These are phyloP conservation scores for Troides helena DNA, from an alignment of 2,888 invertebrate species.

Conservation along the genomic window DNA sequence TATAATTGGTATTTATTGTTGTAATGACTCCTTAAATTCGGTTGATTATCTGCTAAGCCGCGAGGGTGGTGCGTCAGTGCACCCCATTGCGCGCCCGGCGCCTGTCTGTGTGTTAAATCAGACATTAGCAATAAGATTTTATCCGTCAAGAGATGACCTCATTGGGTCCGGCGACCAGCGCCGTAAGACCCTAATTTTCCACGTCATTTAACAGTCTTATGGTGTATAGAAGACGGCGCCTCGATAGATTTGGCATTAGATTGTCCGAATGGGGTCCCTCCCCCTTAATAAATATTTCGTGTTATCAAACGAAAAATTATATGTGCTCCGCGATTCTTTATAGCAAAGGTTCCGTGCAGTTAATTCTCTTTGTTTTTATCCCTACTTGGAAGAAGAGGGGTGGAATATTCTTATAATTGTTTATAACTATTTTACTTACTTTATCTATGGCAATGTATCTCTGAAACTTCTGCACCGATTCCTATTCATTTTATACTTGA, in stretches of 20 bases:
- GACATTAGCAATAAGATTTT: constrained; percentile 27
- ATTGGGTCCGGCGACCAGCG: constrained; percentile 55
- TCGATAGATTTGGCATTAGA: constrained; percentile 71
- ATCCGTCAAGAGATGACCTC: constrained; percentile 33
- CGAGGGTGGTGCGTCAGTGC: neutral
- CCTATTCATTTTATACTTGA: no score
- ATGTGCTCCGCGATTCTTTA: constrained; percentile 14
- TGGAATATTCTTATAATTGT: no score
- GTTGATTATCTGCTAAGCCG: no score
- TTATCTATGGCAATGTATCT: no score
- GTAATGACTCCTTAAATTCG: no score
- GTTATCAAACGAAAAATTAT: constrained; percentile 45
- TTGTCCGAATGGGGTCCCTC: constrained; percentile 54
- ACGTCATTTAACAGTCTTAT: constrained; percentile 76
- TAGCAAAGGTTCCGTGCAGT: constrained; percentile 19
- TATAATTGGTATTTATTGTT: no score
- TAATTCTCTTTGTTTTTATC: no score
- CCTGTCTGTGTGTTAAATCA: constrained; percentile 26
- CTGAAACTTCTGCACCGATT: no score
- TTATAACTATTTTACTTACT: no score
- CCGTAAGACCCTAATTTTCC: constrained; percentile 72
- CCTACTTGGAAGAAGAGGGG: no score
- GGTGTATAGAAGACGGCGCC: constrained; percentile 62
- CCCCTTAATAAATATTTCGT: constrained; percentile 55
- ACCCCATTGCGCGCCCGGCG: neutral